Percentiles rank a stretch among this genome's conserved stretches.
Conservation (phyloP, 2,113 vertebrate genomes). For the Sander lucioperca region DNA sequence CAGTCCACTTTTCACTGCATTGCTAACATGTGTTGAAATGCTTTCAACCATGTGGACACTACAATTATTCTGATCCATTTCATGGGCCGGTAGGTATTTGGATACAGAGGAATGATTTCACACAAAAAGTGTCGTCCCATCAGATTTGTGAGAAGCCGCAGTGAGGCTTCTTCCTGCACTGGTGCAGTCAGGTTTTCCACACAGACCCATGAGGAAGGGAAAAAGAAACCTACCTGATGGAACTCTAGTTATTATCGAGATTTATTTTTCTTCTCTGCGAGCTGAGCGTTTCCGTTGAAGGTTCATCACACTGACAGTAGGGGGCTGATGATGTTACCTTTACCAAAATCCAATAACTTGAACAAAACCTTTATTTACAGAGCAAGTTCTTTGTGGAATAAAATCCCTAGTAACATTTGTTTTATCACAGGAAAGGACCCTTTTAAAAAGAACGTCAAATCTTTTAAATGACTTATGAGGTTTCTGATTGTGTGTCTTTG, state of each 20-base stretch:
- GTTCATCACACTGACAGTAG: background rate
- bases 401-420: no score
- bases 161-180: constrained; percentile 42
- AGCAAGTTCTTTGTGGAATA: no score
- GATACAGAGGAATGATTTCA: constrained; percentile 44
- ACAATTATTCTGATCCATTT: constrained; percentile 61
- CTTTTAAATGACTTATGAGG: no score
- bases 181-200: constrained; percentile 27
- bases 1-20: background rate
- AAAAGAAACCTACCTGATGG: background rate
- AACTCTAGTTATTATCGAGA: background rate
- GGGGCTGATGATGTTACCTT: no score
- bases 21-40: constrained; percentile 1
- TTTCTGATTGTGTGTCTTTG: no score
- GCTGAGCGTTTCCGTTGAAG: background rate
- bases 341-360: no score
- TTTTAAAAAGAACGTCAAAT: no score
- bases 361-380: no score
- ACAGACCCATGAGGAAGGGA: background rate
- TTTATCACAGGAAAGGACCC: no score
- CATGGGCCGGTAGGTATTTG: constrained; percentile 45
- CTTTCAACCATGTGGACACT: constrained; percentile 15
- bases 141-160: constrained; percentile 42
- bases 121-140: constrained; percentile 31
- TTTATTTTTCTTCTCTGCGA: background rate